Conservation (phyloP, 1,140 invertebrate species). For the Drosophila suzukii region DNA sequence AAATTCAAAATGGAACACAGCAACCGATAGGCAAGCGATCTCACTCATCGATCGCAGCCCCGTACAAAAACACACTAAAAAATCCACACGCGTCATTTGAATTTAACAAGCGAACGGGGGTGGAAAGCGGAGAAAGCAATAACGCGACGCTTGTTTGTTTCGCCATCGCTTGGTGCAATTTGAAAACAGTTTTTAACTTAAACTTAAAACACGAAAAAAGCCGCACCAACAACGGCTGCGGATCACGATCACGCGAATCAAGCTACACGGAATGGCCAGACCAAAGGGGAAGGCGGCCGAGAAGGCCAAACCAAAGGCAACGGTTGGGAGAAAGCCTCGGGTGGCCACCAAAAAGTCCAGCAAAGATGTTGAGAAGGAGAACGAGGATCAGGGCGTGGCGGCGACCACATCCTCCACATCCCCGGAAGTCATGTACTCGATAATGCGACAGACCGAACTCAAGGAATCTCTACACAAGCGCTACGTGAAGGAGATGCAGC, state of each 20-base stretch:
- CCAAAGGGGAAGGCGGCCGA: constrained; percentile 26
- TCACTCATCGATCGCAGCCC: constrained; percentile 18
- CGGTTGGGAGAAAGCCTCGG: constrained; percentile 10
- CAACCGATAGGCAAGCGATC: background rate
- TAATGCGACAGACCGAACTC: constrained; percentile 87
- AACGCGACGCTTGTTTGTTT: constrained; percentile 68
- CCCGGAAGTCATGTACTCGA: constrained; percentile 68
- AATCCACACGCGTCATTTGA: constrained; percentile 30
- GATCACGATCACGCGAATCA: background rate
- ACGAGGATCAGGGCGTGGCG: constrained; percentile 17
- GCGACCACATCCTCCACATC: background rate
- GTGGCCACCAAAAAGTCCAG: constrained; percentile 17
- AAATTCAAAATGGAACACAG: constrained; percentile 5
- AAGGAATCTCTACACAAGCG: constrained; percentile 87
- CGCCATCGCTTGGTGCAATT: constrained; percentile 37
- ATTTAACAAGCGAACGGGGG: constrained; percentile 62
- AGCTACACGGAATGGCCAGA: constrained; percentile 30
- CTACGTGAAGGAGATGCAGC: constrained; percentile 87
- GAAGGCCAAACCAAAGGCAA: constrained; percentile 6
- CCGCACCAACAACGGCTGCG: background rate
- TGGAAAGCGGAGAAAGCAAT: constrained; percentile 48
- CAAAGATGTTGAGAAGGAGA: constrained; percentile 52
- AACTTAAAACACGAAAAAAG: background rate
- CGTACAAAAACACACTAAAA: constrained; percentile 23
- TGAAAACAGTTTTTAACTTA: constrained; percentile 13